A percentile compares a stretch with the other conserved stretches of the same genome.
These are phyloP conservation scores for Lamellibrachia luymesi DNA, from an alignment of 1,140 invertebrate species.

Conservation along the genomic window DNA sequence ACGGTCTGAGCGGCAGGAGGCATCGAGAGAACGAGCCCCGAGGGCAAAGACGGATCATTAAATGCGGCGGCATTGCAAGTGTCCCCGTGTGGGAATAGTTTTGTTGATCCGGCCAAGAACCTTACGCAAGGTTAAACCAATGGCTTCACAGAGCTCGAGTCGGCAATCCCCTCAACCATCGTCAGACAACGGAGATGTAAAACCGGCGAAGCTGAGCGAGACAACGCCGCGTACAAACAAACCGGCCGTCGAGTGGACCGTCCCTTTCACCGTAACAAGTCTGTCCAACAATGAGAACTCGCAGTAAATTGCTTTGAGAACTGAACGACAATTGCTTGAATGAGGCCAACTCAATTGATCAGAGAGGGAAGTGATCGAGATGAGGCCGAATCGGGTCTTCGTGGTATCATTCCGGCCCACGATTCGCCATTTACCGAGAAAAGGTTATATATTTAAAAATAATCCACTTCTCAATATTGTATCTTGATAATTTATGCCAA, in stretches of 20 bases:
- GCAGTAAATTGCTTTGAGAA: slow-evolving; percentile 1
- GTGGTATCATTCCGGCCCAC: not conserved
- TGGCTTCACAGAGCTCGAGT: not conserved
- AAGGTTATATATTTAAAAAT: not conserved
- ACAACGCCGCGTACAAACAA: not conserved
- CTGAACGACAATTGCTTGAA: not conserved
- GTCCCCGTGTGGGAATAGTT: not conserved
- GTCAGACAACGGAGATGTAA: not conserved
- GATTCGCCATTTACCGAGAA: not conserved
- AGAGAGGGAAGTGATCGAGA: not conserved
- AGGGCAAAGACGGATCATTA: not conserved
- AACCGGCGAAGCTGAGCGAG: not conserved
- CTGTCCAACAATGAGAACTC: not conserved
- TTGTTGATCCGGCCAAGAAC: not conserved
- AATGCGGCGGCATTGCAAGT: not conserved
- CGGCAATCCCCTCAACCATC: not conserved
- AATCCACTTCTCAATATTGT: not conserved
- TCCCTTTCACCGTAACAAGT: not conserved
- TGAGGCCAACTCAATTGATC: not conserved
- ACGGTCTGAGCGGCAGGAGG: not conserved
- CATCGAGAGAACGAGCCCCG: not conserved
- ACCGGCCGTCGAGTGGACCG: not conserved
- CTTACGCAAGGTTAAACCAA: slow-evolving; percentile 4
- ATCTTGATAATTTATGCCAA: not conserved
- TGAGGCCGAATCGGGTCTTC: not conserved